Evolutionary conservation across 2,113 vertebrate species (phyloP).

Genomic region (Oriolus oriolus): DNA sequence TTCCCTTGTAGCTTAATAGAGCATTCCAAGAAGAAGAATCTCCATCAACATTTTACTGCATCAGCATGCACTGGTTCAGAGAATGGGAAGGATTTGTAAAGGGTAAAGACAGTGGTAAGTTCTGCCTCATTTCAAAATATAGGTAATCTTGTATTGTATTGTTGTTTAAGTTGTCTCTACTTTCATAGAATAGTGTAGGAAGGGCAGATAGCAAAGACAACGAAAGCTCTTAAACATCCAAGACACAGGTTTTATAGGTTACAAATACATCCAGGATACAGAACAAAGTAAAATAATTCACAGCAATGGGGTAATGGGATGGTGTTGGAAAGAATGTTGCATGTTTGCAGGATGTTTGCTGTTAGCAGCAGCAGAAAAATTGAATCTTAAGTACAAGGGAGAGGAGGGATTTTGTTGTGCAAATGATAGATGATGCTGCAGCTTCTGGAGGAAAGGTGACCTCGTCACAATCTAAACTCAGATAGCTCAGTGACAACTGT

Average conservation of each 20-base stretch:
- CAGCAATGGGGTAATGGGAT: neutral
- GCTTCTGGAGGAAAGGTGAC: neutral
- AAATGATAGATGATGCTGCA: neutral
- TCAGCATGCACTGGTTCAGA: conserved; percentile 99
- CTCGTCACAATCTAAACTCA: neutral
- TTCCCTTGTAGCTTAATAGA: conserved; percentile 85
- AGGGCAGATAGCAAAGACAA: neutral
- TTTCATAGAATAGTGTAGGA: neutral
- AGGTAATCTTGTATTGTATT: neutral
- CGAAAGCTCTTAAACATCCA: neutral
- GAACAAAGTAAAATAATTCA: neutral
- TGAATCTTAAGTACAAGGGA: neutral
- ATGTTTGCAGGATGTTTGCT: neutral
- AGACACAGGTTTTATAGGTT: neutral
- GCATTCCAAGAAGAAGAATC: conserved; percentile 98
- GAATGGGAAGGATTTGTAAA: conserved; percentile 99
- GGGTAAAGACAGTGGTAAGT: conserved; percentile 95
- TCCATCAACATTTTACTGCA: conserved; percentile 93
- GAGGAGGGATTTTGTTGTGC: neutral
- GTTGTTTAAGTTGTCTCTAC: neutral
- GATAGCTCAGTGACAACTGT: neutral
- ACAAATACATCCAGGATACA: neutral
- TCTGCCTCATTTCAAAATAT: neutral
- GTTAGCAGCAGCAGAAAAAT: neutral
- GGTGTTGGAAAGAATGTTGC: neutral